Evolutionary conservation across 2,888 invertebrate species (phyloP).

Genomic region (Eupithecia inturbata): DNA sequence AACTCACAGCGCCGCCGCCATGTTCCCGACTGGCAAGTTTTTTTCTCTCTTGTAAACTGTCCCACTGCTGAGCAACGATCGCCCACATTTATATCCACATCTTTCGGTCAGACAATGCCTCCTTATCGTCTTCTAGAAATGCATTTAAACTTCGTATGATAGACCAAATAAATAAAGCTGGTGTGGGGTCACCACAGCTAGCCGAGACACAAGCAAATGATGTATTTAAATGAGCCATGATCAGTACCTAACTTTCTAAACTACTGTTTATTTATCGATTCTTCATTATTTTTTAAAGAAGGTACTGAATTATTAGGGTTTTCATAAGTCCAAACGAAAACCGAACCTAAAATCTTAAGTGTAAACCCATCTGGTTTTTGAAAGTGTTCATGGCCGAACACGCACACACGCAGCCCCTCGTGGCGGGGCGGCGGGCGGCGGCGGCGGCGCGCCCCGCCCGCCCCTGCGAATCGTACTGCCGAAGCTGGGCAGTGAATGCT

Average conservation of each 20-base stretch:
- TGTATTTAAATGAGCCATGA: conserved; percentile 71
- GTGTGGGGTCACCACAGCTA: not conserved
- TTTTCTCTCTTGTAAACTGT: not conserved
- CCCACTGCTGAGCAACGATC: not conserved
- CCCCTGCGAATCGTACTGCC: no score
- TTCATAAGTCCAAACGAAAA: not conserved
- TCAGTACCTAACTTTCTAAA: conserved; percentile 63
- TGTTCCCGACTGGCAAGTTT: not conserved
- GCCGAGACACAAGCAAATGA: conserved; percentile 63
- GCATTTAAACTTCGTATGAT: not conserved
- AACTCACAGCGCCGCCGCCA: not conserved
- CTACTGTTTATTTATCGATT: conserved; percentile 61
- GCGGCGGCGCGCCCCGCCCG: no score
- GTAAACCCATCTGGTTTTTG: not conserved
- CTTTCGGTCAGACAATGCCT: not conserved
- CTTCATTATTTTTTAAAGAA: conserved; percentile 43
- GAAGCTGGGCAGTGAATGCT: not conserved
- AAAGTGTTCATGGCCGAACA: not conserved
- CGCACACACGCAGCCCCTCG: no score
- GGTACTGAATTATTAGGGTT: not conserved
- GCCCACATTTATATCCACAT: not conserved
- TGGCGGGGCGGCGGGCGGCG: no score
- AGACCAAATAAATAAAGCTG: not conserved
- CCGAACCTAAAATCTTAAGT: not conserved
- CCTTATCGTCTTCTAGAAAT: not conserved